Conservation (phyloP, 2,797 vertebrate species). For the Odontamblyopus lacepedii region DNA sequence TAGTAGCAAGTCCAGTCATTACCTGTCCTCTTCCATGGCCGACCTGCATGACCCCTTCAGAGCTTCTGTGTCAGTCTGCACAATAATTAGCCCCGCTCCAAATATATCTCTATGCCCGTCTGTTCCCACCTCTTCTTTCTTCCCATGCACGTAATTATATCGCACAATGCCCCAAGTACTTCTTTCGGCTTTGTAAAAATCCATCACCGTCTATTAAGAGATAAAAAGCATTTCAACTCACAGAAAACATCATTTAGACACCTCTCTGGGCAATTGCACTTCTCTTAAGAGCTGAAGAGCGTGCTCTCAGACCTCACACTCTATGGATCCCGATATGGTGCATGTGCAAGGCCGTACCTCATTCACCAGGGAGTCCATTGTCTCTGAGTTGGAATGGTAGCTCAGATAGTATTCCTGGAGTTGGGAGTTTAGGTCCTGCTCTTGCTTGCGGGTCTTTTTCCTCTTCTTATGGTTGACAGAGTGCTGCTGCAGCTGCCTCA, state of each 20-base stretch:
- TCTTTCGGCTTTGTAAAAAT: conserved; percentile 43
- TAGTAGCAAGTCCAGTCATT: conserved; percentile 28
- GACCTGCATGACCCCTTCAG: conserved; percentile 39
- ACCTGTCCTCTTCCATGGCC: conserved; percentile 27
- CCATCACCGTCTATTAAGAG: conserved; percentile 44
- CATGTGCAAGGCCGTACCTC: conserved; percentile 93
- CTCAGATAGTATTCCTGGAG: conserved; percentile 98
- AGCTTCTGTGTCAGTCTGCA: conserved; percentile 39
- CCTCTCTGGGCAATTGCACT: conserved; percentile 86
- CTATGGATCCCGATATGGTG: conserved; percentile 95
- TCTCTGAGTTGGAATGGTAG: conserved; percentile 94
- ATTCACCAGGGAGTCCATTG: conserved; percentile 91
- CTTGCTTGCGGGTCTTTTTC: conserved; percentile 88
- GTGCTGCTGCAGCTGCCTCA: conserved; percentile 93
- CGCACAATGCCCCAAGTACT: conserved; percentile 38
- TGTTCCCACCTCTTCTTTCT: conserved; percentile 18
- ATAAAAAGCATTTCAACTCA: conserved; percentile 44
- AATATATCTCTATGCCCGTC: conserved; percentile 39
- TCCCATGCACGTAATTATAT: conserved; percentile 47
- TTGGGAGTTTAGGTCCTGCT: conserved; percentile 92
- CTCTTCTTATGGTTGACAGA: conserved; percentile 91
- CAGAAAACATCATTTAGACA: conserved; percentile 71
- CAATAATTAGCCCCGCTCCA: conserved; percentile 58
- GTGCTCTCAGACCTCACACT: conserved; percentile 95
- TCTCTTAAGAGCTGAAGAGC: conserved; percentile 79